phyloP scores from a whole-genome alignment of 2,797 vertebrate species.

The Chromobotia macracanthus region DNA sequence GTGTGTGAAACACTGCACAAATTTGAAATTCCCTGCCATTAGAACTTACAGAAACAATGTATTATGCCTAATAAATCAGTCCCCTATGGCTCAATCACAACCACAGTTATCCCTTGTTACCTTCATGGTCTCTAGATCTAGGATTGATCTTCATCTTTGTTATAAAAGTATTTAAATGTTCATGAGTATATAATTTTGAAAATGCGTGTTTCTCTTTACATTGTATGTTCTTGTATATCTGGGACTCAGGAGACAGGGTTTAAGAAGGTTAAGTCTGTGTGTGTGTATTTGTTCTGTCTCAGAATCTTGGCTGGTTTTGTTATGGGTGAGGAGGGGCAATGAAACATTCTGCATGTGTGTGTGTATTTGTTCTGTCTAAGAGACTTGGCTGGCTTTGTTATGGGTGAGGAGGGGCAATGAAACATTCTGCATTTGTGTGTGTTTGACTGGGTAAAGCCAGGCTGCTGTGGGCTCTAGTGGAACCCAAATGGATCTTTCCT shows the following conservation, averaged over 20 bases:
- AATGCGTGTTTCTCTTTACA: slow-evolving; percentile 1
- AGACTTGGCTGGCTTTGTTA: slow-evolving; percentile 25
- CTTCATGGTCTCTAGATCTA: slow-evolving; percentile 9
- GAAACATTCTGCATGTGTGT: slow-evolving; percentile 20
- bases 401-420: slow-evolving; percentile 9
- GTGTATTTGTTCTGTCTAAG: slow-evolving; percentile 22
- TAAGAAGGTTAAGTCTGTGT: slow-evolving; percentile 12
- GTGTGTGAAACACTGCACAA: slow-evolving; percentile 16
- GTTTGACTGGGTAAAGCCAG: slow-evolving; percentile 11
- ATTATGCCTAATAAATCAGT: slow-evolving; percentile 10
- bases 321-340: slow-evolving; percentile 4
- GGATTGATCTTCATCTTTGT: background rate
- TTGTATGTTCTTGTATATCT: slow-evolving; percentile 3
- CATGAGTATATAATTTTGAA: slow-evolving; percentile 3
- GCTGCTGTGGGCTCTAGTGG: slow-evolving; percentile 32
- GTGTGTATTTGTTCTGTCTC: slow-evolving; percentile 24
- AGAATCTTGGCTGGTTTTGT: slow-evolving; percentile 22
- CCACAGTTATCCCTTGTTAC: slow-evolving; percentile 47
- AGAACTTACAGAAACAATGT: slow-evolving; percentile 10
- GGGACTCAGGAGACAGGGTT: slow-evolving; percentile 19
- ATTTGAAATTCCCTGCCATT: slow-evolving; percentile 4
- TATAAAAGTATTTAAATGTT: background rate
- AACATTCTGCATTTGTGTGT: background rate
- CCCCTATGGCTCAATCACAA: slow-evolving; percentile 2
- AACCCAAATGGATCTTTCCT: slow-evolving; percentile 52